Evolutionary conservation across 2,888 invertebrate species (phyloP), one percentile per base, ranked within the genome.

Genomic region (Agriotes lineatus): DNA sequence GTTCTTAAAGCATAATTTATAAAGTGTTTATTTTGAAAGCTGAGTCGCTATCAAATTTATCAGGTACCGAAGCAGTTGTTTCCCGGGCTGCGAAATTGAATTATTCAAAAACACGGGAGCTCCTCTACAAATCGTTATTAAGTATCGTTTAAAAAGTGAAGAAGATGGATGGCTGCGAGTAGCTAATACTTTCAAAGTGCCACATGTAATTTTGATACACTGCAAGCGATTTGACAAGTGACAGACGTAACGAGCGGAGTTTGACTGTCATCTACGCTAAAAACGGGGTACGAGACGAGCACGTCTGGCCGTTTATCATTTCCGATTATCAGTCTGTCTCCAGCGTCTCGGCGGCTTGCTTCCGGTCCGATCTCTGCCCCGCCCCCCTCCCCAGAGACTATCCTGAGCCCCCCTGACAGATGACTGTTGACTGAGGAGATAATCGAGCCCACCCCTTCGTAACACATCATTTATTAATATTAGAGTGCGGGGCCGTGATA

Each of bases 401-500:
- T 50, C 44, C 19, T 16, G 37, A 45, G 52, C 56, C 65, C 61
- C 56, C 44, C 70, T 70, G 69, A 70, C 65, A 61, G 69, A 73
- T 73, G 71, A 73, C 62, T 67, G 68, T 72, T 72, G 73, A 73
- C 71, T 73, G 63, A 65, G 65, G 61, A 68, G 71, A 73, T 73
- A 73, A 73, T 73, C 70, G 71, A 66, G 69, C 60, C 65, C 66
- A 67, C 63, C 71, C 70, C 68, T 60, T 68, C 45, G 42, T 22
- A 64, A 69, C 69, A 59, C 71, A 71, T 71, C 70, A 70, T 71
- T 73, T 72, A 73, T 73, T 73, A 73, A 72, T 73, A 72, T 73
- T 73, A 68, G 64, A 68, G 70, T 64, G 56, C 30, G 42, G 37
- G 58, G 45, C 62, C 18, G 65, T 71, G 71, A 71, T 69, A 71